phyloP scores from a whole-genome alignment of 1,140 invertebrate genomes.

The Zaprionus capensis region DNA sequence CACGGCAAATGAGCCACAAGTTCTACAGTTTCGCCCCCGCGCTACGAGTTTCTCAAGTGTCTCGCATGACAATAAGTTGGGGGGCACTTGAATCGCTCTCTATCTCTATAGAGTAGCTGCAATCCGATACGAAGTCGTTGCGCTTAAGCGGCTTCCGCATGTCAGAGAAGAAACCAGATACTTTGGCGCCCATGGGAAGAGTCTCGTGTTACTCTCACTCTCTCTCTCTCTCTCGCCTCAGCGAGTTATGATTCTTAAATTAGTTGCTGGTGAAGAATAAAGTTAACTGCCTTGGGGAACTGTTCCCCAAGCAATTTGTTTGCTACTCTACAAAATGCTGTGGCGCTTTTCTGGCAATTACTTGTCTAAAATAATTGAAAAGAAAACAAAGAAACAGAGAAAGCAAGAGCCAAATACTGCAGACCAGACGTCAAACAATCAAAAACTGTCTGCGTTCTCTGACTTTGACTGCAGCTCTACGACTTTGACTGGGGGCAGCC shows the following conservation, averaged over 20 bases:
- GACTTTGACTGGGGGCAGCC: slow-evolving; percentile 31
- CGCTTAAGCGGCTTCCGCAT: slow-evolving; percentile 72
- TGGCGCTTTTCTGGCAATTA: slow-evolving; percentile 63
- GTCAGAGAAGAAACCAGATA: slow-evolving; percentile 68
- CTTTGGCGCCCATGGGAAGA: slow-evolving; percentile 20
- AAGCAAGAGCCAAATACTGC: slow-evolving; percentile 23
- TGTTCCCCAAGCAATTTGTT: slow-evolving; percentile 73
- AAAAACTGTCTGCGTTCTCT: slow-evolving; percentile 56
- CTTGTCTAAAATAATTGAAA: slow-evolving; percentile 78
- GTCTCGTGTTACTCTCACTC: slow-evolving; percentile 29
- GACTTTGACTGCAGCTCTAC: slow-evolving; percentile 10
- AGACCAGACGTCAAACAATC: slow-evolving; percentile 78
- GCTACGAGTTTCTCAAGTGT: slow-evolving; percentile 72
- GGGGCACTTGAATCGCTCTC: not conserved
- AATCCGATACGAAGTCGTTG: slow-evolving; percentile 37
- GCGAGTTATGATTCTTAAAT: slow-evolving; percentile 52
- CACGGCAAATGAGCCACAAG: slow-evolving; percentile 59
- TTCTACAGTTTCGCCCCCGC: slow-evolving; percentile 56
- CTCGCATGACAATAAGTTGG: slow-evolving; percentile 59
- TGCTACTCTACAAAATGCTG: slow-evolving; percentile 12
- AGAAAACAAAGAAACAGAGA: slow-evolving; percentile 18
- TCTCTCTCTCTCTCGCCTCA: not conserved
- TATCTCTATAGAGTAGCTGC: slow-evolving; percentile 18
- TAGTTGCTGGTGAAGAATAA: slow-evolving; percentile 42
- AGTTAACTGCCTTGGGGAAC: slow-evolving; percentile 66